A percentile compares a stretch with the other conserved stretches of the same genome.
Conservation (phyloP, 2,113 vertebrate genomes). For the Bucco capensis region DNA sequence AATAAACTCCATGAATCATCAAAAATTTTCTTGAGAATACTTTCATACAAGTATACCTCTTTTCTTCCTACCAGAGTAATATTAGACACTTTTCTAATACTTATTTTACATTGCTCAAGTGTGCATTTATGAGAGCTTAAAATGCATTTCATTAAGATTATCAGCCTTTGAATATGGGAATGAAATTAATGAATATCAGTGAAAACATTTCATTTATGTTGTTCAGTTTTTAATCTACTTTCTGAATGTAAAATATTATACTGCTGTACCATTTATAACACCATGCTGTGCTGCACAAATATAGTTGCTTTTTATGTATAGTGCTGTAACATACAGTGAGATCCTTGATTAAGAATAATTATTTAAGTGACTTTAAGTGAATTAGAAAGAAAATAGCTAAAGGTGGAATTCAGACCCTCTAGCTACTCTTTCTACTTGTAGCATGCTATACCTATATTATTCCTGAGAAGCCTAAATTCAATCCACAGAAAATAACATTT, state of each 20-base stretch:
- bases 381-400: not conserved
- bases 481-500: slow-evolving; percentile 4
- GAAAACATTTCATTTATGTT: slow-evolving; percentile 50
- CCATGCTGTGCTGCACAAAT: not conserved
- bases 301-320: not conserved
- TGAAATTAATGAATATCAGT: slow-evolving; percentile 20
- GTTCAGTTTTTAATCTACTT: slow-evolving; percentile 20
- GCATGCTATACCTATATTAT: not conserved
- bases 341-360: slow-evolving; percentile 24
- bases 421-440: not conserved
- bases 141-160: slow-evolving; percentile 46
- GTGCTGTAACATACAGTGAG: not conserved
- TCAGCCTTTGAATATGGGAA: slow-evolving; percentile 43
- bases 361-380: not conserved
- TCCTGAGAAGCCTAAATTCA: slow-evolving; percentile 13
- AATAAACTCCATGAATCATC: not conserved
- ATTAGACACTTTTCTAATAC: not conserved
- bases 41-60: not conserved
- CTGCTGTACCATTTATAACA: not conserved
- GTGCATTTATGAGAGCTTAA: slow-evolving; percentile 32
- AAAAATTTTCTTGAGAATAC: not conserved
- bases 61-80: not conserved
- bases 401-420: not conserved
- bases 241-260: slow-evolving; percentile 21
- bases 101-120: slow-evolving; percentile 2